Conservation (phyloP, 1,140 invertebrate species). For the Aethina tumida region DNA sequence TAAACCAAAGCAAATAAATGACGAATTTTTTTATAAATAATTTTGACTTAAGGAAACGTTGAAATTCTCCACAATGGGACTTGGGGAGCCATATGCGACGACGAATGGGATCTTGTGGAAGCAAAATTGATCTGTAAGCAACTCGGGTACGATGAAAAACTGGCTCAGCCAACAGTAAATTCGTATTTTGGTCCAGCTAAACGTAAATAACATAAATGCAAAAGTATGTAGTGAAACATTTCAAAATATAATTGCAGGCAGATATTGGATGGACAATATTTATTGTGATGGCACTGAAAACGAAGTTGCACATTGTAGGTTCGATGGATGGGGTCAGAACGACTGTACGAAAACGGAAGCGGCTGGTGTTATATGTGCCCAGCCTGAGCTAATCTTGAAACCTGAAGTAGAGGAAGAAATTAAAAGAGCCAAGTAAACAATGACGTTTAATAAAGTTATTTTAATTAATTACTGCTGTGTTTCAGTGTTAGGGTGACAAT, state of each 20-base stretch:
- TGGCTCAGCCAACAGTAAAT: slow-evolving; percentile 49
- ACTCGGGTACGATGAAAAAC: slow-evolving; percentile 54
- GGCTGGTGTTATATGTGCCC: slow-evolving; percentile 67
- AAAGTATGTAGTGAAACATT: slow-evolving; percentile 1
- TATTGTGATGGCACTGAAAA: slow-evolving; percentile 73
- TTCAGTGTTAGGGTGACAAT: slow-evolving; percentile 11
- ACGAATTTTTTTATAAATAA: slow-evolving; percentile 2
- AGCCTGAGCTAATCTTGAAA: slow-evolving; percentile 19
- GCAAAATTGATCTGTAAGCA: slow-evolving; percentile 73
- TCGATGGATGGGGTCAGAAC: slow-evolving; percentile 71
- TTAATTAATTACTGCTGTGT: slow-evolving; percentile 1
- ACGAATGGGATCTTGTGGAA: slow-evolving; percentile 80
- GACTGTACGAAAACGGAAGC: slow-evolving; percentile 71
- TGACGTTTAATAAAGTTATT: slow-evolving; percentile 5
- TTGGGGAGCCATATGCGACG: slow-evolving; percentile 88
- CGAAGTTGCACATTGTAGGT: slow-evolving; percentile 60
- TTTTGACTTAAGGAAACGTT: slow-evolving; percentile 60
- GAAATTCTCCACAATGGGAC: slow-evolving; percentile 74
- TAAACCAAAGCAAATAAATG: neutral
- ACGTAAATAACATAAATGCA: slow-evolving; percentile 44
- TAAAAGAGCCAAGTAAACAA: slow-evolving; percentile 9
- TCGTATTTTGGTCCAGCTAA: slow-evolving; percentile 65
- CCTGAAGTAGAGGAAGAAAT: slow-evolving; percentile 7
- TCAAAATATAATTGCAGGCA: slow-evolving; percentile 40
- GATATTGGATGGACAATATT: slow-evolving; percentile 84